Percentiles rank a stretch among this genome's conserved stretches.
Conservation (phyloP, 2,888 invertebrate species). For the Petrophora chlorosata region DNA sequence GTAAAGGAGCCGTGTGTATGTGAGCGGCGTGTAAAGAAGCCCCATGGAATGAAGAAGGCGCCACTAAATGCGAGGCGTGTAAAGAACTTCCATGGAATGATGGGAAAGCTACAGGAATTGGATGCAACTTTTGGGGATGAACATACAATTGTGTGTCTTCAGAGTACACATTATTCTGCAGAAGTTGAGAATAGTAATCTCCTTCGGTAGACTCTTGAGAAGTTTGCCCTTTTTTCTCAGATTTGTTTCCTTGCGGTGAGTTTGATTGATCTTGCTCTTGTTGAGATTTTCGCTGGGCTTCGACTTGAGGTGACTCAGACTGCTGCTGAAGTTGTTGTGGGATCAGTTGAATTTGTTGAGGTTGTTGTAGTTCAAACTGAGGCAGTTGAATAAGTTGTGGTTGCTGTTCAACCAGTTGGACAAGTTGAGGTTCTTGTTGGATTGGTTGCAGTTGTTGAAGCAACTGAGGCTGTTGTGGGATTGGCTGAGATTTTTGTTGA, state of each 20-base stretch:
- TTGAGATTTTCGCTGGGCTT: constrained; percentile 7
- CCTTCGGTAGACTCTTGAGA: constrained; percentile 4
- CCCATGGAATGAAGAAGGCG: constrained; percentile 5
- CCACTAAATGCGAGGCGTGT: neutral
- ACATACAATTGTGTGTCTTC: constrained; percentile 6
- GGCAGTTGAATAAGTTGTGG: neutral
- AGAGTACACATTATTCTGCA: constrained; percentile 13
- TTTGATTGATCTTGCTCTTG: neutral
- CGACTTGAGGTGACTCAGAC: neutral
- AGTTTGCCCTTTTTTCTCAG: constrained; percentile 5
- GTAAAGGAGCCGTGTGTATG: constrained; percentile 27
- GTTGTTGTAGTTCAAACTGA: constrained; percentile 11
- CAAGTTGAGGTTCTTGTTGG: constrained; percentile 20
- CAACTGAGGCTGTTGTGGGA: constrained; percentile 19
- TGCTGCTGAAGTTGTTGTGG: constrained; percentile 4
- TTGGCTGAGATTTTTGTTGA: constrained; percentile 3
- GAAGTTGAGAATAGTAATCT: constrained; percentile 14
- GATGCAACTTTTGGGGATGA: constrained; percentile 7
- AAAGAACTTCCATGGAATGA: constrained; percentile 3
- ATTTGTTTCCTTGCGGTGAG: constrained; percentile 12
- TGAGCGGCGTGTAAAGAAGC: constrained; percentile 3
- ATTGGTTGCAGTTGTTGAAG: constrained; percentile 32
- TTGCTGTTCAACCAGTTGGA: constrained; percentile 4
- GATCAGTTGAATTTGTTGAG: neutral
- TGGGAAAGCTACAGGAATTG: constrained; percentile 17